phyloP scores from a whole-genome alignment of 1,140 invertebrate species.

The Theocolax elegans region DNA sequence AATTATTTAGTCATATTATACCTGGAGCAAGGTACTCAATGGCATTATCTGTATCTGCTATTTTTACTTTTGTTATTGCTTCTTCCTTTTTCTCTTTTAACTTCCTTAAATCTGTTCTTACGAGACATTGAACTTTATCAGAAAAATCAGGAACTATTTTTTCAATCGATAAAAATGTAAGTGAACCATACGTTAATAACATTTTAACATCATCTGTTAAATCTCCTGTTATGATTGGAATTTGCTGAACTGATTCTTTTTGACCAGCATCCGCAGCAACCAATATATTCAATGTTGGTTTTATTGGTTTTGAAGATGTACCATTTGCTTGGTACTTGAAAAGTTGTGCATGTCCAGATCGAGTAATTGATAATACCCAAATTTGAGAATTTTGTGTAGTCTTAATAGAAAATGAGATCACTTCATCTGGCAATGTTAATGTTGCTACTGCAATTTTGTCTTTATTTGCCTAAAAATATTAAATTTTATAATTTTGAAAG shows the following conservation, averaged over 20 bases:
- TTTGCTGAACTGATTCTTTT: constrained; percentile 67
- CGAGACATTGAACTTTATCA: constrained; percentile 70
- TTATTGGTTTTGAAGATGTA: constrained; percentile 76
- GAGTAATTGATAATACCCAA: constrained; percentile 71
- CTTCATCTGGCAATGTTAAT: constrained; percentile 62
- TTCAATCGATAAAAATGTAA: constrained; percentile 72
- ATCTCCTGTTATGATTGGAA: constrained; percentile 68
- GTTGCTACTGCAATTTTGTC: constrained; percentile 65
- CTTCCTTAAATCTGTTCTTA: constrained; percentile 67
- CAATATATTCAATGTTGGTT: constrained; percentile 78
- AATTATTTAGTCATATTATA: constrained; percentile 26
- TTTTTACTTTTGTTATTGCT: constrained; percentile 64
- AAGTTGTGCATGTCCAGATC: constrained; percentile 80
- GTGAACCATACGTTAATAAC: constrained; percentile 71
- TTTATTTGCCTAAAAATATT: constrained; percentile 52
- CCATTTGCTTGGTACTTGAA: constrained; percentile 82
- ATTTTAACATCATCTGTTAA: constrained; percentile 66
- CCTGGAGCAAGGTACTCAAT: constrained; percentile 67
- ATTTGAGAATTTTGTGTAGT: constrained; percentile 51
- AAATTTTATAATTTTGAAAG: constrained; percentile 21
- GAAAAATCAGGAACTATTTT: constrained; percentile 70
- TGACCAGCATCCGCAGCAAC: constrained; percentile 71
- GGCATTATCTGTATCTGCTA: constrained; percentile 61
- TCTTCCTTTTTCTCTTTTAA: constrained; percentile 60
- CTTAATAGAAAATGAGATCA: constrained; percentile 57